Evolutionary conservation across 2,113 vertebrate species (phyloP), one percentile per base, ranked within the genome.

Genomic region (Piprites chloris): DNA sequence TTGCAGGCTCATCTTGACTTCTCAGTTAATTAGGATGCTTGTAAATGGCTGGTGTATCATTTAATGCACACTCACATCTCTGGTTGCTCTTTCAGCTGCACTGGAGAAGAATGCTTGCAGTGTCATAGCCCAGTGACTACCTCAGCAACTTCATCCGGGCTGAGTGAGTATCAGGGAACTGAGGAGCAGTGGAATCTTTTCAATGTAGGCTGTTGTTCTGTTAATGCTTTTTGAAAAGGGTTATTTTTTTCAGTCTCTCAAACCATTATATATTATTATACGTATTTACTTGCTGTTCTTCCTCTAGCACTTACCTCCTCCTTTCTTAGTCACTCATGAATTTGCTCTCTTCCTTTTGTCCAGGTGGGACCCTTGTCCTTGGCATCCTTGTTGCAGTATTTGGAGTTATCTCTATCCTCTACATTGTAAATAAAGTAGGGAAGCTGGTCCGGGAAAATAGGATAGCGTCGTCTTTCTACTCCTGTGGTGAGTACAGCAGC

Each of bases 401-500:
- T 67, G 95, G 50, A 95, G 35, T 85, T 83, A 79, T 87, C 27
- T 53, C 39, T 46, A 1, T 85, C 33, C 6, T 89, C 44, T 85
- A 46, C 3, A 0, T 96, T 74, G 67, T 76, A 89, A 72, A 35
- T 52, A 96, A 56, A 96, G 12, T 87, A 53, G 22, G 77, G 85
- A 97, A 89, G 71, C 49, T 86, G 37, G 32, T 82, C n/a, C 90
- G 55, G 47, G 17, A 69, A 90, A 85, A 85, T 16, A 66, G 50
- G 47, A 15, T 53, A 32, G 16, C 8, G 1, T 59, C 81, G 0
- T 77, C 87, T 74, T 89, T 86, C 44, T 80, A 28, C n/a, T 66
- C 78, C 32, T 87, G 78, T 83, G 91, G 97, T 97, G 68, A 96
- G 97, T 95, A 78, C 19, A 92, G 52, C 56, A 78, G 22, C 26